Evolutionary conservation across 2,888 invertebrate genomes (phyloP).

Genomic region (Alviniconcha strummeri): DNA sequence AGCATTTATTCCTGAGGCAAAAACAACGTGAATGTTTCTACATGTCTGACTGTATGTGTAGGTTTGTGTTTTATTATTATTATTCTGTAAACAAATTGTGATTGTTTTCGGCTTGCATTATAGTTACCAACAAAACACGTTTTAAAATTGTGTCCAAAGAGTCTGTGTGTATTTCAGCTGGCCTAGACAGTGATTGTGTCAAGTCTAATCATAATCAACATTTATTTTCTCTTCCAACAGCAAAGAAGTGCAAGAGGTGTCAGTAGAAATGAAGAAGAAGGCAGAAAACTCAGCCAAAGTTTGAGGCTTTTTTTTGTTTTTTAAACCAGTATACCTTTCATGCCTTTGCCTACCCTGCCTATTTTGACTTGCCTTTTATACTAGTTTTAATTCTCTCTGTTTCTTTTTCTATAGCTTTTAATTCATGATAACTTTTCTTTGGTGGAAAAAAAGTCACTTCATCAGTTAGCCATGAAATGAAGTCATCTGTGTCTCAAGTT

Average conservation of each 20-base stretch:
- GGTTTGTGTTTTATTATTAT: too few relatives aligned
- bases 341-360: background rate
- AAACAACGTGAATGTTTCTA: too few relatives aligned
- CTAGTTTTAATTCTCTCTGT: background rate
- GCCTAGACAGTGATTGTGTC: too few relatives aligned
- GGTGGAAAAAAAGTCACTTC: background rate
- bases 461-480: background rate
- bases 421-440: background rate
- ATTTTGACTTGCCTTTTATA: background rate
- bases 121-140: too few relatives aligned
- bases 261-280: constrained; percentile 19
- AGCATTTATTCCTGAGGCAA: too few relatives aligned
- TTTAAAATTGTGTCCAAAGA: too few relatives aligned
- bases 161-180: too few relatives aligned
- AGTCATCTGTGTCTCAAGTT: too few relatives aligned
- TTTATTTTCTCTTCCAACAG: background rate
- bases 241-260: constrained; percentile 20
- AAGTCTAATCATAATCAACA: too few relatives aligned
- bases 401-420: background rate
- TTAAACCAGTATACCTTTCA: background rate
- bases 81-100: too few relatives aligned
- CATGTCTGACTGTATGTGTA: too few relatives aligned
- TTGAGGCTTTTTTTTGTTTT: background rate
- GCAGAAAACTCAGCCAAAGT: constrained; percentile 24
- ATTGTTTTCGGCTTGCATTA: too few relatives aligned